Base-by-base conservation (phyloP, 2,888 invertebrate genomes). In the Philopedon plagiatum region DNA sequence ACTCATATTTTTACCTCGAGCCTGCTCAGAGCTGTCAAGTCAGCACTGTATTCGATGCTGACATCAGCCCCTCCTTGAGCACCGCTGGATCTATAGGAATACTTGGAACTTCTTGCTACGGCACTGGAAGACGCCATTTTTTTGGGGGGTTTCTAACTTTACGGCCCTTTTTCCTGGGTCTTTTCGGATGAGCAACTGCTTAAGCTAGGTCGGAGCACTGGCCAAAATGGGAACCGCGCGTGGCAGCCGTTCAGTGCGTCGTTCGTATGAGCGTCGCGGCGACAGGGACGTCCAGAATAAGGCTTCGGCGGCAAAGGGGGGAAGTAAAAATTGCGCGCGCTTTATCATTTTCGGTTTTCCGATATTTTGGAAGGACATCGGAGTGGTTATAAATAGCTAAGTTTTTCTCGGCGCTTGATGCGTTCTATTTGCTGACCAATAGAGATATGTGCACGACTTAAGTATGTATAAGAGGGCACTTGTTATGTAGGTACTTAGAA, bases 31-130 rank as follows among this genome's bases (percentile, higher is more conserved):
- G 95, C 94, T 89, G 94, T 95, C 88, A 96, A 90, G 89, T 97
- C 96, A 89, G 94, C 91, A 88, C 93, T 93, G 89, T 96, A 97
- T 90, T 96, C 96, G 89, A 97, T 95, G 91, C 93, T 95, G 86
- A 96, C 94, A 89, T 96, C 95, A 87, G 94, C 93, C 78, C 86
- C 85, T 83, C 88, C 91, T 87, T 91, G 92, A 85, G 91, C 92
- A 84, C 94, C 94, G 85, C 92, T 91, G 86, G 95, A 94, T 87
- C 95, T 93, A 90, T 97, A 97, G 86, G 93, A 91, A 90, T 96
- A 96, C 89, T 95, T 96, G 86, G 95, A 94, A 85, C 93, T 90
- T 89, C 95, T 95, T 87, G 85, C 84, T 76, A 85, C 85, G 61
- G 74, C 63, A 67, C 74, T 74, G 74, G 83, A 82, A 78, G 83